Base-by-base conservation (phyloP, 1,140 invertebrate species). In the Brachionus manjavacas region DNA sequence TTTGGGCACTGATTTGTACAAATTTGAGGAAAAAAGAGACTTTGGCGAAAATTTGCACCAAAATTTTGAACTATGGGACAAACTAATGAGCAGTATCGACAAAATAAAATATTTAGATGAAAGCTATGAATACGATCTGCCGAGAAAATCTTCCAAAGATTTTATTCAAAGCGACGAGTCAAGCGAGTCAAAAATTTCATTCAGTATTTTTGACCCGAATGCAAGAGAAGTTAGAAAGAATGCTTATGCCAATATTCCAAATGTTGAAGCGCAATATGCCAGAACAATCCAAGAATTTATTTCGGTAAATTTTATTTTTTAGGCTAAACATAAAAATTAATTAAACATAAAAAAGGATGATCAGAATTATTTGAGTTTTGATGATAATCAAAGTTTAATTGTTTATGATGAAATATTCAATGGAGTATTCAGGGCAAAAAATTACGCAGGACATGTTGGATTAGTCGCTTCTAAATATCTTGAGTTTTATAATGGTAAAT, bases 61-160 rank as follows among this genome's bases (percentile, higher is more conserved):
- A 68, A 81, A 81, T 81, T 64, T 81, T 64, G 79, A 81, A 41
- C 52, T 81, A 23, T 81, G 79, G 79, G 79, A 81, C 41, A 41
- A 41, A 31, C 25, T 81, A 41, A 81, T 81, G 79, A 81, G 60
- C 31, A 81, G 79, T 16, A 64, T 81, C 12, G 79, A 81, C 31
- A 55, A 81, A 9, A 81, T 81, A 31, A 16, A 64, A 12, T 81
- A 64, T 68, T 81, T 31, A 9, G 79, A 81, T 35, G 52, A 60
- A 64, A 81, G 79, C 31, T 81, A 81, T 43, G 79, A 81, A n/a
- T 43, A 23, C 14, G 79, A 81, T 41, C 20, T 46, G n/a, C 20
- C 20, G n/a, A 11, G 79, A 11, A 81, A 81, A 25, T 31, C 64
- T 28, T 81, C 79, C 52, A 68, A 81, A 49, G 72, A 76, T 49